Evolutionary conservation across 2,113 vertebrate species (phyloP).

Genomic region (Otocyon megalotis): DNA sequence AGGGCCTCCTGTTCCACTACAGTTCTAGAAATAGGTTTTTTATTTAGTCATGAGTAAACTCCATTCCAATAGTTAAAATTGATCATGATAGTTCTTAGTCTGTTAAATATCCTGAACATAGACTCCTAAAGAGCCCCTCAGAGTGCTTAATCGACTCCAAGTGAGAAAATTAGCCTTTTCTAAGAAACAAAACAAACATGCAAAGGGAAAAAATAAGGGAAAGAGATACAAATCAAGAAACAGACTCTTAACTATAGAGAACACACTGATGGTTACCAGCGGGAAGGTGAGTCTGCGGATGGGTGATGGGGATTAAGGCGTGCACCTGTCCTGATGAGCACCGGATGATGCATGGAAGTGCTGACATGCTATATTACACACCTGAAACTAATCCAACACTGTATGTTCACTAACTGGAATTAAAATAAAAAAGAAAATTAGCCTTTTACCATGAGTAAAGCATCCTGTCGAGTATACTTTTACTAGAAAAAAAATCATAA

Average conservation of each 20-base stretch:
- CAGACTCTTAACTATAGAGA: neutral
- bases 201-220: neutral
- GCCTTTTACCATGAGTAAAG: neutral
- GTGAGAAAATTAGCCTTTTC: constrained; percentile 58
- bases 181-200: neutral
- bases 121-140: constrained; percentile 28
- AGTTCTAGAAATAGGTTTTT: neutral
- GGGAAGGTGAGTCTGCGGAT: too few species aligned
- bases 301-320: neutral
- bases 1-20: rapidly evolving
- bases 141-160: neutral
- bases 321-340: neutral
- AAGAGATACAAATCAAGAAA: neutral
- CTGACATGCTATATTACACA: neutral
- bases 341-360: neutral
- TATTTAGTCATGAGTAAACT: neutral
- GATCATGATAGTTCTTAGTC: constrained; percentile 36
- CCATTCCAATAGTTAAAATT: neutral
- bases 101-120: neutral
- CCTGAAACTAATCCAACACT: neutral
- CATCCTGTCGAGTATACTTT: constrained; percentile 23
- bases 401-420: neutral
- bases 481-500: neutral
- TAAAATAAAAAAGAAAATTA: neutral
- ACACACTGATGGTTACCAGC: neutral